phyloP scores from a whole-genome alignment of 2,113 vertebrate genomes.

The Nipponia nippon region DNA sequence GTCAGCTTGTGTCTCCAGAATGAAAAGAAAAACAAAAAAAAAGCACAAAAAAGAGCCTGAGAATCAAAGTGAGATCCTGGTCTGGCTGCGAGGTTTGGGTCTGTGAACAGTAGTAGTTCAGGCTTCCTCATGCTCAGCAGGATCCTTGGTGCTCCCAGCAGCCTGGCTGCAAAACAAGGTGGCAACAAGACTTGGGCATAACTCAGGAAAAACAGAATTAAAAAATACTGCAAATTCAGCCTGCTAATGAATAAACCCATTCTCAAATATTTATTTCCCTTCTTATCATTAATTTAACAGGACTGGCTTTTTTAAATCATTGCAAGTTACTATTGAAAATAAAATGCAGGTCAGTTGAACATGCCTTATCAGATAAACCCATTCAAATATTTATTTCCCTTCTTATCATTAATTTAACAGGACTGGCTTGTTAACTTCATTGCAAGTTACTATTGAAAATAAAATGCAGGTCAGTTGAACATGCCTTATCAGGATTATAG shows the following conservation, averaged over 20 bases:
- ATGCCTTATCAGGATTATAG: neutral
- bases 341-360: neutral
- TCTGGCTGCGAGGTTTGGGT: neutral
- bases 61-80: neutral
- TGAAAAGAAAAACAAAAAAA: neutral
- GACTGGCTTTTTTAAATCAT: neutral
- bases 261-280: neutral
- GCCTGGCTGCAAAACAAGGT: neutral
- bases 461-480: neutral
- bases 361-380: neutral
- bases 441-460: neutral
- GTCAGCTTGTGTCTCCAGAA: neutral
- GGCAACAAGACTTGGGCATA: neutral
- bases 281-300: neutral
- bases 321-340: neutral
- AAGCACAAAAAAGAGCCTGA: neutral
- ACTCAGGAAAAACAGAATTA: neutral
- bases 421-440: neutral
- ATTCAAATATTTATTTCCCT: too few species aligned
- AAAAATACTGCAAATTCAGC: neutral
- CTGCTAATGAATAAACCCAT: neutral
- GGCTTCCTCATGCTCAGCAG: neutral
- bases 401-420: neutral
- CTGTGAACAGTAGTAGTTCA: neutral
- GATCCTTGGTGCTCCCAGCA: neutral